A percentile compares a stretch with the other conserved stretches of the same genome.
phyloP scores from a whole-genome alignment of 2,113 vertebrate species.

The Sylvilagus bachmani region DNA sequence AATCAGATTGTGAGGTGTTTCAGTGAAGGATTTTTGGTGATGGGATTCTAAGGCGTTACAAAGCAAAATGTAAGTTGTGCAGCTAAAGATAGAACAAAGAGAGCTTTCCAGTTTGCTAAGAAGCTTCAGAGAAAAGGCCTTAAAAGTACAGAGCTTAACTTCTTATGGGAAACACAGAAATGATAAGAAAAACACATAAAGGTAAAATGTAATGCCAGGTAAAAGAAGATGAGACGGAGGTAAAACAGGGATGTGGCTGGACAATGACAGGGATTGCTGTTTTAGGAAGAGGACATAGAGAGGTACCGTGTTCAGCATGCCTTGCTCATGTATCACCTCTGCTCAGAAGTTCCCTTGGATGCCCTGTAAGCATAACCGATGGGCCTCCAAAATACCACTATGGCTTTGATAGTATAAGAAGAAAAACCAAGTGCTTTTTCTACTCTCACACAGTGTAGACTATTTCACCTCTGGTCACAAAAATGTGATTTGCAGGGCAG shows the following conservation, averaged over 20 bases:
- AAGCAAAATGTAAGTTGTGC: not conserved
- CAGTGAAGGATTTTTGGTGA: not conserved
- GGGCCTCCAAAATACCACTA: not conserved
- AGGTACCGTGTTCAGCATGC: not conserved
- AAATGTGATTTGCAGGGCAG: not conserved
- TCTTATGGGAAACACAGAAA: not conserved
- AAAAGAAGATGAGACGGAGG: slow-evolving; percentile 8
- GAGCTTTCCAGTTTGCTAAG: not conserved
- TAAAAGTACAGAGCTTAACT: not conserved
- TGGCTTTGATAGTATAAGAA: not conserved
- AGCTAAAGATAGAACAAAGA: not conserved
- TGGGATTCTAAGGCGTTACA: not conserved
- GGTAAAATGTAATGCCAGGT: not conserved
- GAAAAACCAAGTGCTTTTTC: not conserved
- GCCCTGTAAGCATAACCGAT: not conserved
- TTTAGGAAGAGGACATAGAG: not conserved
- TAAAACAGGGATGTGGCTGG: not conserved
- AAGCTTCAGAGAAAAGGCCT: not conserved
- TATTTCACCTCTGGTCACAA: not conserved
- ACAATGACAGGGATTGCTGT: not conserved
- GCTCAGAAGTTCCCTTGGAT: not conserved
- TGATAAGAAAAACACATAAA: not conserved
- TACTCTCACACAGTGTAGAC: not conserved
- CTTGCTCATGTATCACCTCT: not conserved
- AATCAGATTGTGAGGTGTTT: not conserved